Conservation (phyloP, 2,113 vertebrate species). For the Arvicanthis niloticus region DNA sequence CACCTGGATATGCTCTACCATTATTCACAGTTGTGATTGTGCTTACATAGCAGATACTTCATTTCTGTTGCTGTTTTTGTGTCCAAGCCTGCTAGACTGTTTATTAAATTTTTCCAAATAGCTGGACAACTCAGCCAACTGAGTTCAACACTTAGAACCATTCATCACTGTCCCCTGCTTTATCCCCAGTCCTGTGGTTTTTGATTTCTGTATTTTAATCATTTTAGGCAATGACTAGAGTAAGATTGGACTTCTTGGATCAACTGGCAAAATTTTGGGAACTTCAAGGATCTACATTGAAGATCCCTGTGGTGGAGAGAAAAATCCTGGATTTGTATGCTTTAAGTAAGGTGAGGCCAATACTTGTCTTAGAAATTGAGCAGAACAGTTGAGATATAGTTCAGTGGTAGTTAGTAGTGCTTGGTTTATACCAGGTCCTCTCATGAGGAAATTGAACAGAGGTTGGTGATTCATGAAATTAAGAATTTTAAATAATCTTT, state of each 20-base stretch:
- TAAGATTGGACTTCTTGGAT: slow-evolving; percentile 98
- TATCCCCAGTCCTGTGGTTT: neutral
- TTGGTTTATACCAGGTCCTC: neutral
- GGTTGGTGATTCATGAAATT: slow-evolving; percentile 18
- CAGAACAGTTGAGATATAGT: neutral
- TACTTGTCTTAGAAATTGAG: slow-evolving; percentile 44
- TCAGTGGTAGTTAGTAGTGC: neutral
- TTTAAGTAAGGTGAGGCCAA: slow-evolving; percentile 93
- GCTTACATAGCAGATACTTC: neutral
- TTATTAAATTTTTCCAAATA: neutral
- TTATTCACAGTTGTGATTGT: neutral
- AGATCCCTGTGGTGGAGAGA: slow-evolving; percentile 97
- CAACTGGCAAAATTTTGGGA: slow-evolving; percentile 99
- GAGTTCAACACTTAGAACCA: neutral
- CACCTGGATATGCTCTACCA: neutral
- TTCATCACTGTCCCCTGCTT: neutral
- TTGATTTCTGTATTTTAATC: slow-evolving; percentile 71
- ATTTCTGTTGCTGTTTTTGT: neutral
- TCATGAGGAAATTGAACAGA: neutral
- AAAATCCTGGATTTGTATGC: slow-evolving; percentile 97
- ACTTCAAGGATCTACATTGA: slow-evolving; percentile 96
- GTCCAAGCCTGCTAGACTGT: neutral
- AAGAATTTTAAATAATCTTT: slow-evolving; percentile 45
- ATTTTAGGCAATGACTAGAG: slow-evolving; percentile 95
- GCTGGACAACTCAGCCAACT: neutral